Conservation (phyloP, 2,888 invertebrate genomes). For the Polydrusus pterygomalis region DNA sequence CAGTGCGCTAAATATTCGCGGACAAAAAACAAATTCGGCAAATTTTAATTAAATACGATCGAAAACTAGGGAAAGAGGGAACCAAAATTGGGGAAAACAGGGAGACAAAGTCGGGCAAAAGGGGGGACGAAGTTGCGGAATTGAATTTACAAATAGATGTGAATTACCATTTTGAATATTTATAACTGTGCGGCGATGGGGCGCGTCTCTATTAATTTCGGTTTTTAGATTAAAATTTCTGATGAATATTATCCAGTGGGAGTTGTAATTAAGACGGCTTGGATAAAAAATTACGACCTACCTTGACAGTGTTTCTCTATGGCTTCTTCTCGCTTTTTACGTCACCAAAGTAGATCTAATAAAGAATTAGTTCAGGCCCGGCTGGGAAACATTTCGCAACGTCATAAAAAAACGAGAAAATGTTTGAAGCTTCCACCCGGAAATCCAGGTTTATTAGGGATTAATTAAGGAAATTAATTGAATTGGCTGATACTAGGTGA, state of each 20-base stretch:
- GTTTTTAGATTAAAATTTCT: slow-evolving; percentile 53
- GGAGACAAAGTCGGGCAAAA: background rate
- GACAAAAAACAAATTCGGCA: slow-evolving; percentile 19
- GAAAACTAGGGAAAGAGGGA: slow-evolving; percentile 24
- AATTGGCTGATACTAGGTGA: too few relatives aligned
- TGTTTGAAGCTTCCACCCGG: too few relatives aligned
- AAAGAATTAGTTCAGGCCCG: too few relatives aligned
- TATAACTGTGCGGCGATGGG: slow-evolving; percentile 42
- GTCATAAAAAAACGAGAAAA: too few relatives aligned
- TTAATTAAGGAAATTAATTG: too few relatives aligned
- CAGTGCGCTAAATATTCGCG: slow-evolving; percentile 3
- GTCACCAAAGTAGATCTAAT: too few relatives aligned
- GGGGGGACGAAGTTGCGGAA: slow-evolving; percentile 38
- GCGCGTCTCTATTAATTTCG: slow-evolving; percentile 51
- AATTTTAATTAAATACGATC: slow-evolving; percentile 53
- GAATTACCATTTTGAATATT: slow-evolving; percentile 58
- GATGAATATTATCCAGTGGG: slow-evolving; percentile 41
- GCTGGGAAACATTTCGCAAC: too few relatives aligned
- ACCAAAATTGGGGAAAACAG: slow-evolving; percentile 28
- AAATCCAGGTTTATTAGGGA: too few relatives aligned
- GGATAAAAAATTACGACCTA: too few relatives aligned
- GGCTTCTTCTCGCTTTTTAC: too few relatives aligned
- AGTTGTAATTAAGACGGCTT: background rate
- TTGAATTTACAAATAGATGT: slow-evolving; percentile 56
- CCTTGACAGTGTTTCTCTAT: too few relatives aligned